Evolutionary conservation across 92 coral and sea anemone species (phyloP), one percentile per base, ranked within the genome.

Genomic region (Zoanthus solanderi): DNA sequence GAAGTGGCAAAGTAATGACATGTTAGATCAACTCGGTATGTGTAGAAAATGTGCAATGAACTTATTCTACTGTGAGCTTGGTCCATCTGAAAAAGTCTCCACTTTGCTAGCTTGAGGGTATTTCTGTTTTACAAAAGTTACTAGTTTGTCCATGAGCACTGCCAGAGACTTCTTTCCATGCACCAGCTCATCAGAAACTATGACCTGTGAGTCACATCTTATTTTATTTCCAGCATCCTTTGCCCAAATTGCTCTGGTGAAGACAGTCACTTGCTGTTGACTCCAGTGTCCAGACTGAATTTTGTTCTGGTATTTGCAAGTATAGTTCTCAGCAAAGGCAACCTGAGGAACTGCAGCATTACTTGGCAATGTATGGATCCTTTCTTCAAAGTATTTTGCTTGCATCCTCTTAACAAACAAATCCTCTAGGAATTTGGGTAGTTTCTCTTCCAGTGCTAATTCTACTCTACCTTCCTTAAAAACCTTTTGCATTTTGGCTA

Each of bases 321-420:
- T 13, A 50, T 87, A 91, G 75, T 93, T 93, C 68, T 91, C 95
- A 16, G 94, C 90, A 85, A 91, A 91, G 74, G 91, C 94, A 7
- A 91, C 94, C 76, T 91, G 94, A 9, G 91, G 78, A 1, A 93
- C 79, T 73, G 90, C 96, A 44, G 88, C 96, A n/a, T 82, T 71
- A 75, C 13, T 57, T 44, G 56, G 18, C 14, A 89, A 88, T 13
- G 90, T 72, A 12, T 74, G 71, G 15, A 71, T 61, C 65, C 89
- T 83, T 30, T 77, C 79, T 29, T 91, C 92, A 77, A 93, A 91
- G 81, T 53, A 93, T 18, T 23, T 78, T 18, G 93, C 46, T 61
- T 93, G 93, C 57, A 88, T 48, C 61, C 95, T 79, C 69, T 93
- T 91, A 0, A 88, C 44, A 72, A 50, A 91, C 12, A 91, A 87